Evolutionary conservation across 1,140 invertebrate genomes (phyloP).

Genomic region (Propsilocerus akamusi): DNA sequence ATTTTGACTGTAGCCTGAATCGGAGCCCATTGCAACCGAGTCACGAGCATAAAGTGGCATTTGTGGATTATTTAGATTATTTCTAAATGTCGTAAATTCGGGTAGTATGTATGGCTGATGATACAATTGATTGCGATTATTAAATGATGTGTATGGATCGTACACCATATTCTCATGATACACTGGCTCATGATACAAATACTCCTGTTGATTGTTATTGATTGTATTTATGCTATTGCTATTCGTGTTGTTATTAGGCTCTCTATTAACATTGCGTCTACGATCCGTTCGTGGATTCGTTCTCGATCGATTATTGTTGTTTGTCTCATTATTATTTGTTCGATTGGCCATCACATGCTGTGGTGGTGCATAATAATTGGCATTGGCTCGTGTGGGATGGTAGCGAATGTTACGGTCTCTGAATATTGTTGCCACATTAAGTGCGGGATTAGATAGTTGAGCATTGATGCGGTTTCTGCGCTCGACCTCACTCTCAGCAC

Average conservation of each 20-base stretch:
- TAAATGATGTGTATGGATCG: slow-evolving; percentile 32
- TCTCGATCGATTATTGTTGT: slow-evolving; percentile 15
- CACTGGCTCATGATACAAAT: slow-evolving; percentile 24
- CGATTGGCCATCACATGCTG: slow-evolving; percentile 15
- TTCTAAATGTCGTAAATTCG: slow-evolving; percentile 10
- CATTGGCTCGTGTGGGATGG: neutral
- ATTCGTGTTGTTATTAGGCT: slow-evolving; percentile 17
- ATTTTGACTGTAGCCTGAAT: slow-evolving; percentile 49
- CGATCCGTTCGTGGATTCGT: slow-evolving; percentile 35
- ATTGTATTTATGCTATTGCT: slow-evolving; percentile 11
- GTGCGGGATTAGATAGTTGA: slow-evolving; percentile 12
- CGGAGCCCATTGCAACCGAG: slow-evolving; percentile 35
- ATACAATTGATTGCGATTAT: slow-evolving; percentile 12
- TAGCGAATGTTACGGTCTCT: slow-evolving; percentile 17
- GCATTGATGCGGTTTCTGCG: slow-evolving; percentile 21
- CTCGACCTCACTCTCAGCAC: slow-evolving; percentile 20
- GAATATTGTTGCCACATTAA: slow-evolving; percentile 18
- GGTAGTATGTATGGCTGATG: slow-evolving; percentile 15
- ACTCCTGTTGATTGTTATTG: slow-evolving; percentile 13
- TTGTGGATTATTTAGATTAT: slow-evolving; percentile 8
- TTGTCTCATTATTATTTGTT: slow-evolving; percentile 10
- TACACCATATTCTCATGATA: slow-evolving; percentile 43
- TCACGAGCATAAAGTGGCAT: slow-evolving; percentile 20
- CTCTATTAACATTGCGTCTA: slow-evolving; percentile 24
- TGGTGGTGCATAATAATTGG: slow-evolving; percentile 5